Evolutionary conservation across 2,888 invertebrate genomes (phyloP), one percentile per base, ranked within the genome.

Genomic region (Apoderus coryli): DNA sequence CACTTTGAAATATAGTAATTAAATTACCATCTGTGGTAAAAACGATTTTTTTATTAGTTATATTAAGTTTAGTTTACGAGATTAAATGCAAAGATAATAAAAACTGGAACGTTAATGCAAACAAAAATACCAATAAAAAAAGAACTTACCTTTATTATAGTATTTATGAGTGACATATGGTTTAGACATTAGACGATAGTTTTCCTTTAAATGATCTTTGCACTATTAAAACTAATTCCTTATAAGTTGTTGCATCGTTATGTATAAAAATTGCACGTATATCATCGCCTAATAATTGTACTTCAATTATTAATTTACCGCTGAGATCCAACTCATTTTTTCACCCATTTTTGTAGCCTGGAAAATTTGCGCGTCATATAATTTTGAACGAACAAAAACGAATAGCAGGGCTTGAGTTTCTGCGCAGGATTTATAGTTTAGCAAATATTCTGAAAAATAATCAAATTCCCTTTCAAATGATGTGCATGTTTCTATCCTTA

Each of bases 111-210:
- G 4, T 11, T 22, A 22, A 10, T 10, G 4, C n/a, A n/a, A n/a
- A 10, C 4, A 22, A n/a, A n/a, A 13, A 25, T 13, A 14, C 13
- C 25, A 25, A 12, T 9, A 23, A 30, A 10, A 32, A 37, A 37
- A 31, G 34, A 40, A 37, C 22, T 35, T 53, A 72, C 73, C 74
- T 64, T 75, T 74, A 57, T 76, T 76, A 56, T 69, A 70, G 51
- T 77, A 77, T 52, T 77, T 77, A 28, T 77, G 65, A 6, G 65
- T 63, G 34, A 77, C 66, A 44, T 76, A 75, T 60, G 76, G 75
- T 40, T n/a, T n/a, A n/a, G n/a, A n/a, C n/a, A n/a, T 60, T 66
- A 27, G 66, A 62, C 27, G 59, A 61, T 16, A 77, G 52, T 50
- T 71, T 68, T 9, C 72, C 73, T 31, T 68, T 53, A 52, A 74